phyloP scores from a whole-genome alignment of 35 echinoderm and acorn worm genomes.

The Patiria miniata region DNA sequence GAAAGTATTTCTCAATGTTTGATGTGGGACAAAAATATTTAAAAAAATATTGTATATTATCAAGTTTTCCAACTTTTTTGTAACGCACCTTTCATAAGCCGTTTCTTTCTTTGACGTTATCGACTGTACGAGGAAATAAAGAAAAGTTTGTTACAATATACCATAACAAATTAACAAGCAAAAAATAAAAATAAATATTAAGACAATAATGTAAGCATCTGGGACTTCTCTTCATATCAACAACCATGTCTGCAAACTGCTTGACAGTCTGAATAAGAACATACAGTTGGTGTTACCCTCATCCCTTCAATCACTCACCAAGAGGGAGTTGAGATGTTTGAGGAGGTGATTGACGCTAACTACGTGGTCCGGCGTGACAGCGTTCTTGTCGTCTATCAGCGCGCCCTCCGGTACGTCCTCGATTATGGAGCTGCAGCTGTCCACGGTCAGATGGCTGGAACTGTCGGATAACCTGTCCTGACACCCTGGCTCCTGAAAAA shows the following conservation, averaged over 20 bases:
- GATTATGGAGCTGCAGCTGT: not conserved
- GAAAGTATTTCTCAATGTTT: too few relatives aligned
- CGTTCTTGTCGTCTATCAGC: constrained; percentile 12
- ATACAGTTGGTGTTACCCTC: not conserved
- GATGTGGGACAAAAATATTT: too few relatives aligned
- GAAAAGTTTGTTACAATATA: not conserved
- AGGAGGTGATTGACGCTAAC: constrained; percentile 59
- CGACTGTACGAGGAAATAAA: constrained; percentile 37
- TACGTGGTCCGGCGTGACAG: constrained; percentile 39
- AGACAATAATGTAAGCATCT: not conserved
- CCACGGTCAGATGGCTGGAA: not conserved
- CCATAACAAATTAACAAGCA: not conserved
- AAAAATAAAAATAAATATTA: not conserved
- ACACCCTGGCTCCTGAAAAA: not conserved
- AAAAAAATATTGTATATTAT: too few relatives aligned
- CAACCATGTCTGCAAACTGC: not conserved
- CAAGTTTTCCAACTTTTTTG: not conserved
- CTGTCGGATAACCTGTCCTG: constrained; percentile 14
- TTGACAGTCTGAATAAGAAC: not conserved
- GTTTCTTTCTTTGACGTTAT: constrained; percentile 61
- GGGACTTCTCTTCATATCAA: not conserved
- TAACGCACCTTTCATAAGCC: constrained; percentile 57
- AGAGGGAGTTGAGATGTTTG: constrained; percentile 66
- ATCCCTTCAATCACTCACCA: constrained; percentile 45
- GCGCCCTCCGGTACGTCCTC: not conserved